Evolutionary conservation across 2,888 invertebrate species (phyloP).

Genomic region (Anoplius nigerrimus): DNA sequence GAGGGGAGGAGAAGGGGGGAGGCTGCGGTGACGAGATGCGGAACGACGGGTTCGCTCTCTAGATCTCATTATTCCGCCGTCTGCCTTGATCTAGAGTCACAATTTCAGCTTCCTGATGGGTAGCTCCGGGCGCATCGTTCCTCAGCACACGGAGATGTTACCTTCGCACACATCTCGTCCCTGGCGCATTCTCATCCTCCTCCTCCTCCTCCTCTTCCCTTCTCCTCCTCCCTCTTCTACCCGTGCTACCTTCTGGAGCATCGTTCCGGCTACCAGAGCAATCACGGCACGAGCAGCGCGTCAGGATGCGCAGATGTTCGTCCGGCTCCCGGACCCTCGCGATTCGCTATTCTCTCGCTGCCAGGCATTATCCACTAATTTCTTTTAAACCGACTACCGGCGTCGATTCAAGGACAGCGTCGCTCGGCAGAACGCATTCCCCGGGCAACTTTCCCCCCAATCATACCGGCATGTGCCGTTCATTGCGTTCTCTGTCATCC

Average conservation of each 20-base stretch:
- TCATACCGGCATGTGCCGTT: conserved; percentile 15
- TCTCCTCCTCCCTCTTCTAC: neutral
- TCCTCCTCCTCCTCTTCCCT: neutral
- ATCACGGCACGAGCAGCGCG: conserved; percentile 57
- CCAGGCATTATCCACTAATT: conserved; percentile 38
- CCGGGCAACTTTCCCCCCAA: conserved; percentile 32
- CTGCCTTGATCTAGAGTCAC: no score
- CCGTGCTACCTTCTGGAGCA: no score
- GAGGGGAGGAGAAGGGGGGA: no score
- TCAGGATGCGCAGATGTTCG: conserved; percentile 58
- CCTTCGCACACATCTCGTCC: neutral
- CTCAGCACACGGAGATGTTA: no score
- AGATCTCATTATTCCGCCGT: no score
- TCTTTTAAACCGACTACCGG: conserved; percentile 41
- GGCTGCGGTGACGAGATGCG: no score
- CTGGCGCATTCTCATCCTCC: neutral
- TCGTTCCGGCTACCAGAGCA: neutral
- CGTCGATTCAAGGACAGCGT: conserved; percentile 7
- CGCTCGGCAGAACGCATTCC: conserved; percentile 13
- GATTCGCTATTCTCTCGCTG: no score
- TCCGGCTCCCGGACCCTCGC: conserved; percentile 40
- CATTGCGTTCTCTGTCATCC: conserved; percentile 21
- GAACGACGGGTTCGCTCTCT: no score
- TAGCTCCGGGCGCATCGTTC: no score
- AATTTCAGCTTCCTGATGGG: no score